A percentile compares a stretch with the other conserved stretches of the same genome.
These are phyloP conservation scores for Lapara coniferarum DNA, from an alignment of 2,888 invertebrate genomes.

Conservation along the genomic window DNA sequence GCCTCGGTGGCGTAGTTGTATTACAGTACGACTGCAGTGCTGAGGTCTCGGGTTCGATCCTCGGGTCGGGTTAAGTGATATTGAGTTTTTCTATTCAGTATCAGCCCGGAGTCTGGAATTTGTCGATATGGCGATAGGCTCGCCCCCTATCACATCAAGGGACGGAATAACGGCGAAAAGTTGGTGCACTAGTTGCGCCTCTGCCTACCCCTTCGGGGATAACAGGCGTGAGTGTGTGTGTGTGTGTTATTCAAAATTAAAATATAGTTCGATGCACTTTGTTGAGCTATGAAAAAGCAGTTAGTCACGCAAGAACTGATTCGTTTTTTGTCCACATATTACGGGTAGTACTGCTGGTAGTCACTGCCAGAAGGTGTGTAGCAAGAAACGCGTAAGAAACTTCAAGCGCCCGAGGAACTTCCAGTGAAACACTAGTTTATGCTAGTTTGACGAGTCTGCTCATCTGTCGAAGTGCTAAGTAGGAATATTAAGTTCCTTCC, in stretches of 20 bases:
- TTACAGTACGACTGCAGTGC: no score
- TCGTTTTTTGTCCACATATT: constrained; percentile 10
- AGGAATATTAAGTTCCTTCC: neutral
- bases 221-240: no score
- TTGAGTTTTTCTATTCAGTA: no score
- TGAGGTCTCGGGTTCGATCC: no score
- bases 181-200: no score
- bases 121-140: no score
- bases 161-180: no score
- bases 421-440: constrained; percentile 9
- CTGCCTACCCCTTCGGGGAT: no score
- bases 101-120: no score
- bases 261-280: neutral
- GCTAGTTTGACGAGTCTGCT: constrained; percentile 4
- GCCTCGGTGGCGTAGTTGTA: no score
- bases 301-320: constrained; percentile 6
- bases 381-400: constrained; percentile 5
- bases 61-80: no score
- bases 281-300: constrained; percentile 15
- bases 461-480: neutral
- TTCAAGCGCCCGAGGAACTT: neutral
- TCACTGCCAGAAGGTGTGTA: constrained; percentile 1
- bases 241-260: neutral
- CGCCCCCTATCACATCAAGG: no score
- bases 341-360: neutral